Evolutionary conservation across 1,140 invertebrate species (phyloP).

Genomic region (Diploscapter pachys): DNA sequence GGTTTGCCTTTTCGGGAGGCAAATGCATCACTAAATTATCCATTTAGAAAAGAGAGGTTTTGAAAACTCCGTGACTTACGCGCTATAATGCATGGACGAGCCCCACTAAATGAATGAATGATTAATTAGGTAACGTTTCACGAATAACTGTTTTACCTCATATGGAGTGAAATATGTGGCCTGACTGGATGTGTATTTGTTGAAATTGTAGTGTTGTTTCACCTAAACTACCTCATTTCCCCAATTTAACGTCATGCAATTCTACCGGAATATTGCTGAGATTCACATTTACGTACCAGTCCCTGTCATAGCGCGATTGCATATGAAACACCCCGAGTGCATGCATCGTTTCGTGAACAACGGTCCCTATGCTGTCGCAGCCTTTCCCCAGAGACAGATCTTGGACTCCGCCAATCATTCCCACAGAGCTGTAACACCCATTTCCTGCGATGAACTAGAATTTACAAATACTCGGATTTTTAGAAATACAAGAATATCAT

Average conservation of each 20-base stretch:
- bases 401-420: slow-evolving; percentile 26
- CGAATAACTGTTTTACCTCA: background rate
- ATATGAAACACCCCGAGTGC: slow-evolving; percentile 10
- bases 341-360: background rate
- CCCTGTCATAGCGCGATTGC: slow-evolving; percentile 2
- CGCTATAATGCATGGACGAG: slow-evolving; percentile 8
- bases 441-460: slow-evolving; percentile 23
- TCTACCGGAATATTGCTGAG: background rate
- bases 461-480: background rate
- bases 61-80: slow-evolving; percentile 1
- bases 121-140: no score
- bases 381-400: slow-evolving; percentile 26
- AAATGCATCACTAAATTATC: slow-evolving; percentile 1
- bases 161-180: slow-evolving; percentile 9
- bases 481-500: background rate
- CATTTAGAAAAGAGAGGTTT: background rate
- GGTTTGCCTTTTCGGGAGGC: background rate
- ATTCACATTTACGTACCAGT: background rate
- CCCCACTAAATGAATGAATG: background rate
- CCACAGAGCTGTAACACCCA: slow-evolving; percentile 24
- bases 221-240: background rate
- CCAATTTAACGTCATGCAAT: background rate
- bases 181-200: background rate
- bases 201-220: slow-evolving; percentile 4
- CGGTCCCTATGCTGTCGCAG: slow-evolving; percentile 17